Conservation (phyloP, 2,113 vertebrate genomes). For the Leuciscus idus region DNA sequence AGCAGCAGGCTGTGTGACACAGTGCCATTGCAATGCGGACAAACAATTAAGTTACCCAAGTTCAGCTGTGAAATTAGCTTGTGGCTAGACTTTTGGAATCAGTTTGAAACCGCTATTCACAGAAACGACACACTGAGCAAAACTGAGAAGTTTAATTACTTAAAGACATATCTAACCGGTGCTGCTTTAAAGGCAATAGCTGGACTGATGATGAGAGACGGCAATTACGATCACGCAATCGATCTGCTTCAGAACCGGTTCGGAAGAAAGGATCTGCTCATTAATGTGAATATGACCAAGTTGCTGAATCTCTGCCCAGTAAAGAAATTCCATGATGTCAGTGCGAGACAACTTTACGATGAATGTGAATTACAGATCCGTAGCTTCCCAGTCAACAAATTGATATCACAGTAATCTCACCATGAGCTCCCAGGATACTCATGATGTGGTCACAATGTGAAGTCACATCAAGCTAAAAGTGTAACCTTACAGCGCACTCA, state of each 20-base stretch:
- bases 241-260: not conserved
- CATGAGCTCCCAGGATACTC: too few species aligned
- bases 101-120: not conserved
- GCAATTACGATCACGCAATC: not conserved
- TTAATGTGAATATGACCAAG: slow-evolving; percentile 34
- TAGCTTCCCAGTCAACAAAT: too few species aligned
- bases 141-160: not conserved
- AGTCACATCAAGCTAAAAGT: too few species aligned
- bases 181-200: not conserved
- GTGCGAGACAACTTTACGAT: too few species aligned
- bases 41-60: too few species aligned
- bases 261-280: slow-evolving; percentile 2
- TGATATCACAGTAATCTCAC: too few species aligned
- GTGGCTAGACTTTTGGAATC: not conserved
- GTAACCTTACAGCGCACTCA: too few species aligned
- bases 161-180: not conserved
- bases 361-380: too few species aligned
- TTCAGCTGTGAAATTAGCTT: too few species aligned
- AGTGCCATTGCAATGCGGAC: too few species aligned
- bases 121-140: not conserved
- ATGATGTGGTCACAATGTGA: too few species aligned
- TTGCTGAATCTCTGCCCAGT: slow-evolving; percentile 24
- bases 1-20: not conserved
- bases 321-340: not conserved
- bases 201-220: not conserved